phyloP scores from a whole-genome alignment of 1,140 invertebrate genomes.

The Meloidogyne exigua region DNA sequence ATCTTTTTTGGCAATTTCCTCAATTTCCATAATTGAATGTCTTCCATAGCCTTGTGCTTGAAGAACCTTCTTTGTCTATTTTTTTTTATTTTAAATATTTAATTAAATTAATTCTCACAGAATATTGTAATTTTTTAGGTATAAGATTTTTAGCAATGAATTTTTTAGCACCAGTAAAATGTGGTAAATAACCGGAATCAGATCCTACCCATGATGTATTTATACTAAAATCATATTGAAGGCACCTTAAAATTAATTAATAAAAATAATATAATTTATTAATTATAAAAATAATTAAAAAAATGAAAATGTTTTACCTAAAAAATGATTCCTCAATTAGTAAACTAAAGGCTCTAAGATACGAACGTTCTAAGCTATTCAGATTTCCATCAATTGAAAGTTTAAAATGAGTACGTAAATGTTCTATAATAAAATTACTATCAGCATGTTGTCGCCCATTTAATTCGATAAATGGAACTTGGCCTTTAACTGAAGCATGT shows the following conservation, averaged over 20 bases:
- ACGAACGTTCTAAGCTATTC: conserved; percentile 74
- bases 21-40: conserved; percentile 82
- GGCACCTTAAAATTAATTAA: conserved; percentile 18
- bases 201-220: conserved; percentile 43
- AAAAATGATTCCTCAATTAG: conserved; percentile 87
- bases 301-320: neutral
- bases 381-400: conserved; percentile 79
- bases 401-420: conserved; percentile 75
- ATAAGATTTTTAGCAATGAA: conserved; percentile 43
- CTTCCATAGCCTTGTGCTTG: conserved; percentile 76
- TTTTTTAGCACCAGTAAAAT: conserved; percentile 47
- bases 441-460: conserved; percentile 90
- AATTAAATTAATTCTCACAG: conserved; percentile 26
- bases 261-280: neutral
- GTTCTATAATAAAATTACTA: conserved; percentile 80
- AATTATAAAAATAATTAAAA: neutral
- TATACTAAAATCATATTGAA: conserved; percentile 38
- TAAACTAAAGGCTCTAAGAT: conserved; percentile 83
- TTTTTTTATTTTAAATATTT: neutral
- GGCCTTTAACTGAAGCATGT: conserved; percentile 69
- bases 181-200: conserved; percentile 33
- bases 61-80: conserved; percentile 31
- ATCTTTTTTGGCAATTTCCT: conserved; percentile 84
- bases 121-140: conserved; percentile 23
- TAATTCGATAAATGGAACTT: conserved; percentile 82